Conservation (phyloP, 2,888 invertebrate genomes). For the Trichogramma dendrolimi region DNA sequence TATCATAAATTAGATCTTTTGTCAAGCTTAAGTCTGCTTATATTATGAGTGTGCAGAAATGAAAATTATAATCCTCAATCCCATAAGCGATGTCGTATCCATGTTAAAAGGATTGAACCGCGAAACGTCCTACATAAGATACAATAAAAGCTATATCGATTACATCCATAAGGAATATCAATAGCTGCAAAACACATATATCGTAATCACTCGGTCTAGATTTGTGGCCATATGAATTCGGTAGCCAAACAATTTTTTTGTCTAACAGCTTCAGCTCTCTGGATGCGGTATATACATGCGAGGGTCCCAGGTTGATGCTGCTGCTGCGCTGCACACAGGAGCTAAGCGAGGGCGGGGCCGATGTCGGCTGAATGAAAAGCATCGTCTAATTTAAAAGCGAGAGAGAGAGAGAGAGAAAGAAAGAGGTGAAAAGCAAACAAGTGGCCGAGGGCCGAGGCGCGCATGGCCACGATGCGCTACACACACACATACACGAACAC, state of each 20-base stretch:
- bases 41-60: too few species aligned
- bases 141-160: too few species aligned
- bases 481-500: too few species aligned
- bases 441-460: slow-evolving; percentile 37
- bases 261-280: background rate
- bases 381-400: slow-evolving; percentile 51
- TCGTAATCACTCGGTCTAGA: background rate
- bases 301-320: background rate
- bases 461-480: too few species aligned
- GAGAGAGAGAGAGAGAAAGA: slow-evolving; percentile 15
- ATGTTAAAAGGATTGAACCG: too few species aligned
- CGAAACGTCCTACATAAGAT: too few species aligned
- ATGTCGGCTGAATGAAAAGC: slow-evolving; percentile 51
- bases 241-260: slow-evolving; percentile 19
- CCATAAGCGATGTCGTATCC: too few species aligned
- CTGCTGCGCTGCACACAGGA: background rate
- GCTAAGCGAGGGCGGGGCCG: slow-evolving; percentile 45
- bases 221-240: background rate
- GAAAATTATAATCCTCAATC: too few species aligned
- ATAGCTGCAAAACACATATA: background rate
- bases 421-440: slow-evolving; percentile 46
- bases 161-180: too few species aligned
- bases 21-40: too few species aligned
- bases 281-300: background rate
- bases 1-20: too few species aligned